Evolutionary conservation across 1,140 invertebrate species (phyloP).

Genomic region (Papilio polytes): DNA sequence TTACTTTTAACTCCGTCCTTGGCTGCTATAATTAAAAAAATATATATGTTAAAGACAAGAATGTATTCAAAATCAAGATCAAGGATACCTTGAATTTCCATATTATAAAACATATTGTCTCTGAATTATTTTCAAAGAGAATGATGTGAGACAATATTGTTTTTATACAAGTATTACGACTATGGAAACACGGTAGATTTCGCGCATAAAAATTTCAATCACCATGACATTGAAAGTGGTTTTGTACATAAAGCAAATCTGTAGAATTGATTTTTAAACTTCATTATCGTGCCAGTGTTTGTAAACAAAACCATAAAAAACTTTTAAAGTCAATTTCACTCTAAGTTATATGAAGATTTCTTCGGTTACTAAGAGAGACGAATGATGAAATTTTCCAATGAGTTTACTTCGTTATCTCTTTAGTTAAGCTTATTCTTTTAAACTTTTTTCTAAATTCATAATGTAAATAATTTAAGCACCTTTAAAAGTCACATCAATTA

Average conservation of each 20-base stretch:
- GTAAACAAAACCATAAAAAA: constrained; percentile 24
- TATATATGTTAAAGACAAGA: no score
- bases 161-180: no score
- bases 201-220: neutral
- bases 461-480: neutral
- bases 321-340: constrained; percentile 1
- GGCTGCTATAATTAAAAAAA: no score
- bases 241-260: neutral
- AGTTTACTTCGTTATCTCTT: neutral
- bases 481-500: neutral
- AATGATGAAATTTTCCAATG: neutral
- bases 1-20: no score
- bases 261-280: neutral
- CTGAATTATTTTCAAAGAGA: neutral
- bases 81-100: no score
- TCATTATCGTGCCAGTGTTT: constrained; percentile 1
- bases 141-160: neutral
- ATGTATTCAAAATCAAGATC: no score
- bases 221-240: neutral
- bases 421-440: neutral
- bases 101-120: no score
- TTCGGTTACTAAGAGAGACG: neutral
- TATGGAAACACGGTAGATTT: neutral
- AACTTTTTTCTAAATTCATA: neutral
- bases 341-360: neutral